Percentiles rank a stretch among this genome's conserved stretches.
These are phyloP conservation scores for Actinernus sp. DNA, from an alignment of 92 coral and sea anemone genomes.

Conservation along the genomic window DNA sequence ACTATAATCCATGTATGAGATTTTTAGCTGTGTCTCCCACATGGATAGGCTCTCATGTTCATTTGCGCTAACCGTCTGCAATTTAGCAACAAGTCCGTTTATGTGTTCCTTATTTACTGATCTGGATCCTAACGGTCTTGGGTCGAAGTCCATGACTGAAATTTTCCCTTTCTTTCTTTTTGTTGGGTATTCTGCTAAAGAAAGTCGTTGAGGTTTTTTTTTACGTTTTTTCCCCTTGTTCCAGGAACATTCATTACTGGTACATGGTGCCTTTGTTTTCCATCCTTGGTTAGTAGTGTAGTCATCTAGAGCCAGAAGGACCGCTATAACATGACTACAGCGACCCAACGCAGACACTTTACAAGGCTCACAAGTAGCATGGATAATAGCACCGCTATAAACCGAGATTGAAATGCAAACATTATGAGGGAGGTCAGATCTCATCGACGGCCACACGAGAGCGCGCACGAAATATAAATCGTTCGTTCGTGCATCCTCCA, in stretches of 20 bases:
- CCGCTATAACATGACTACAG: constrained; percentile 72
- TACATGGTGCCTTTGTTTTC: constrained; percentile 24
- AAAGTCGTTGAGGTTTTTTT: constrained; percentile 42
- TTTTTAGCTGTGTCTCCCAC: constrained; percentile 46
- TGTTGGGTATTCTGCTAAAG: constrained; percentile 45
- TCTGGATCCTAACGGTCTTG: constrained; percentile 56
- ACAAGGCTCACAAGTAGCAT: constrained; percentile 64
- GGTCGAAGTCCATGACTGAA: constrained; percentile 58
- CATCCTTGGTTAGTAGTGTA: constrained; percentile 37
- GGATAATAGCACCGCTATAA: constrained; percentile 54
- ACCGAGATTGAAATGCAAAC: constrained; percentile 39
- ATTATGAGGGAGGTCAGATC: constrained; percentile 53
- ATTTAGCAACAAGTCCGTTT: constrained; percentile 13
- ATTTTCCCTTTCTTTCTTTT: constrained; percentile 26
- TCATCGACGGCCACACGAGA: constrained; percentile 76
- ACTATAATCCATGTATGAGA: constrained; percentile 24
- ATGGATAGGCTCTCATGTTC: constrained; percentile 34
- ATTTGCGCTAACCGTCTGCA: constrained; percentile 6
- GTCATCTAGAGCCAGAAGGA: constrained; percentile 37
- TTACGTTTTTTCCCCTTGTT: constrained; percentile 57
- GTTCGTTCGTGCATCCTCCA: constrained; percentile 33
- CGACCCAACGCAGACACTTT: constrained; percentile 45
- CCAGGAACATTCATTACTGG: constrained; percentile 62
- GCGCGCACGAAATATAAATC: constrained; percentile 56
- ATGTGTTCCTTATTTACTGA: constrained; percentile 14